Base-by-base conservation (phyloP, 2,888 invertebrate genomes). In the Dolichopus griseipennis region DNA sequence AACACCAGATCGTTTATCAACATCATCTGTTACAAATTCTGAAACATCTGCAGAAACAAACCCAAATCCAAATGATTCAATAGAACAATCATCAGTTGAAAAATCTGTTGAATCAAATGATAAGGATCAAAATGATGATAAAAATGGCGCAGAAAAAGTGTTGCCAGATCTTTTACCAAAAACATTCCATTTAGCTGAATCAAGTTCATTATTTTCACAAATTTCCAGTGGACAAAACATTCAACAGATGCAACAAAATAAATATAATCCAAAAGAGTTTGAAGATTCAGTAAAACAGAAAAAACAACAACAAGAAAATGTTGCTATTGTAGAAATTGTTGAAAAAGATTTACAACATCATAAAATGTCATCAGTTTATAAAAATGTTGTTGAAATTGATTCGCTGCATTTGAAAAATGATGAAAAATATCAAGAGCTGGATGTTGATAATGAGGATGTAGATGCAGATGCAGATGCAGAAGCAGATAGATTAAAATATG, bases 341-440 rank as follows among this genome's bases (percentile, higher is more conserved):
- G 89, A 87, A 75, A 86, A 84, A 75, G 90, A 90, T 78, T 87
- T 91, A 66, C 80, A 87, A 1, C 87, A 88, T 76, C 85, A 87
- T 20, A 84, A 86, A 69, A 87, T 89, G 72, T 82, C 84, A 7
- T 82, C 84, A 7, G 82, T 79, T 61, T 1, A 66, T 3, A 75
- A 75, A 66, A 77, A 75, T 68, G 77, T 79, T 52, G 52, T 52
- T 18, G 18, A 52, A 52, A 52, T 52, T 6, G 52, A 52, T 18
- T 52, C 52, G 18, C 18, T n/a, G 4, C 15, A 9, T 12, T 52
- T 18, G 15, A n/a, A 52, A 18, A 52, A 18, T 52, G 18, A 52
- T 52, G 52, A 52, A 52, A 78, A 74, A 21, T n/a, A n/a, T n/a
- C n/a, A n/a, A n/a, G n/a, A n/a, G n/a, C n/a, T n/a, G n/a, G 70